Evolutionary conservation across 1,140 invertebrate genomes (phyloP).

Genomic region (Megathymus violae): DNA sequence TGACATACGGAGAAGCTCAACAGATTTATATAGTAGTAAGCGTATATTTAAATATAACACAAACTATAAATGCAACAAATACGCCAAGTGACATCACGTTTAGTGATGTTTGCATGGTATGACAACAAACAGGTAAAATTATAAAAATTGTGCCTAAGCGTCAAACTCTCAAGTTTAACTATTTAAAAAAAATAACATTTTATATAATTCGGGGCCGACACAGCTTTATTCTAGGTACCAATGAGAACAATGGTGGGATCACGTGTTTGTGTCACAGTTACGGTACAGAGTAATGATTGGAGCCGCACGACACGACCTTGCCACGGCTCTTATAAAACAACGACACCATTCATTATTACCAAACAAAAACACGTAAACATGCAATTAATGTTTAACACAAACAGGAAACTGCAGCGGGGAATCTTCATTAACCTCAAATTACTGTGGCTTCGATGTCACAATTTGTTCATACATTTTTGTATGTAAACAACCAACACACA

Average conservation of each 20-base stretch:
- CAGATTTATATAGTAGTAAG: no score
- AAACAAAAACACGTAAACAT: slow-evolving; percentile 40
- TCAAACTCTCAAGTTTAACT: no score
- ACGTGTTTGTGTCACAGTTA: slow-evolving; percentile 25
- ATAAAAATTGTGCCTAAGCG: no score
- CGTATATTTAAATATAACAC: no score
- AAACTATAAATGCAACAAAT: no score
- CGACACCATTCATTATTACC: slow-evolving; percentile 44
- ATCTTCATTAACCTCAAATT: slow-evolving; percentile 32
- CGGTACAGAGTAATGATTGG: slow-evolving; percentile 46
- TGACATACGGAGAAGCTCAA: no score
- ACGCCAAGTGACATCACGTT: no score
- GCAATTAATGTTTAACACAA: slow-evolving; percentile 41
- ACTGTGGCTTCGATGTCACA: no score
- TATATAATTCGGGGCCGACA: background rate
- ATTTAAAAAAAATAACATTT: no score
- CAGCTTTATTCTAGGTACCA: background rate
- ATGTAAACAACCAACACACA: slow-evolving; percentile 10
- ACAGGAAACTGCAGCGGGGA: slow-evolving; percentile 45
- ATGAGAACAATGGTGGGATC: slow-evolving; percentile 16
- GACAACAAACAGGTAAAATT: no score
- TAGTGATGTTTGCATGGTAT: no score
- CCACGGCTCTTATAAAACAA: slow-evolving; percentile 53
- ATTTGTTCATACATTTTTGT: no score
- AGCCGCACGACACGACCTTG: slow-evolving; percentile 57